Evolutionary conservation across 2,113 vertebrate species (phyloP).

Genomic region (Rissa tridactyla): DNA sequence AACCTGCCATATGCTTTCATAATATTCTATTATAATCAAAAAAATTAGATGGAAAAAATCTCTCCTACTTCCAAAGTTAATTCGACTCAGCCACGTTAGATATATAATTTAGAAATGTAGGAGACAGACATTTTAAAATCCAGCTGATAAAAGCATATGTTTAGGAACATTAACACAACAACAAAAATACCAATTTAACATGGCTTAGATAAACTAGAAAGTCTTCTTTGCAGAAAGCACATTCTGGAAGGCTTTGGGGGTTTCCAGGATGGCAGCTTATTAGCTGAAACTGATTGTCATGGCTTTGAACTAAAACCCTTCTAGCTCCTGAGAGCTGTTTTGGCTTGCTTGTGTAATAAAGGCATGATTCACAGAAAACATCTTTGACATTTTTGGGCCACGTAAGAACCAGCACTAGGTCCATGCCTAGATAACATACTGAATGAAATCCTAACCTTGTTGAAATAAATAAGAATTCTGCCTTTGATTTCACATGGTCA

Average conservation of each 20-base stretch:
- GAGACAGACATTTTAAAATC: background rate
- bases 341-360: background rate
- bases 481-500: background rate
- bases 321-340: background rate
- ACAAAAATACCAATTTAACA: background rate
- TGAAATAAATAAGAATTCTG: background rate
- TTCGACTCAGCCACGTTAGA: background rate
- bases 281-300: constrained; percentile 27
- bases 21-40: background rate
- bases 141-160: background rate
- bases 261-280: constrained; percentile 25
- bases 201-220: background rate
- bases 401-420: background rate
- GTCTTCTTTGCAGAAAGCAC: background rate
- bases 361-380: background rate
- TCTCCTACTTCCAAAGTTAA: background rate
- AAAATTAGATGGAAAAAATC: background rate
- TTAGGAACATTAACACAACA: background rate
- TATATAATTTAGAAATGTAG: background rate
- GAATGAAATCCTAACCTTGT: background rate
- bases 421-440: background rate
- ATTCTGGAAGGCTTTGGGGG: background rate
- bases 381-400: constrained; percentile 10
- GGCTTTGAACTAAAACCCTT: constrained; percentile 6
- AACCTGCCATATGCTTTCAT: background rate